phyloP scores from a whole-genome alignment of 30 jellyfish, hydroid and myxozoan genomes.

The Catostylus mosaicus region DNA sequence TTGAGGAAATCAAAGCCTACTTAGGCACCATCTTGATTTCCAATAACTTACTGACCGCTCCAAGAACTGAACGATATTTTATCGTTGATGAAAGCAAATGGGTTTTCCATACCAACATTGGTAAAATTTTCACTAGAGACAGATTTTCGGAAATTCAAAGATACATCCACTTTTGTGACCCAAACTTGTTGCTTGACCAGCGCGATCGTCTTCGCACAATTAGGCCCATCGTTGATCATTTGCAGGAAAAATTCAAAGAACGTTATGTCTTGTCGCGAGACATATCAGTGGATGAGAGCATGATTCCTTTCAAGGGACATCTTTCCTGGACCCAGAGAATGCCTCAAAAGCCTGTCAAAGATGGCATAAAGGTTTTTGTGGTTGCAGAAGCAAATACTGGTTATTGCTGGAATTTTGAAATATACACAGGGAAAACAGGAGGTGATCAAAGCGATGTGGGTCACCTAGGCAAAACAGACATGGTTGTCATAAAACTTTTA shows the following conservation, averaged over 20 bases:
- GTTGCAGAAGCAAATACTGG: constrained; percentile 28
- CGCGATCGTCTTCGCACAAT: constrained; percentile 43
- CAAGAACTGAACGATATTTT: constrained; percentile 23
- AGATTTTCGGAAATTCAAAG: constrained; percentile 60
- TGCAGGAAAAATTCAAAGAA: constrained; percentile 51
- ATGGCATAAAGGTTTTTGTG: constrained; percentile 30
- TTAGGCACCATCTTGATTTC: constrained; percentile 45
- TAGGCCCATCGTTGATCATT: constrained; percentile 74
- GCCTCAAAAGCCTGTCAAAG: constrained; percentile 78
- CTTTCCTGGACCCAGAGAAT: constrained; percentile 60
- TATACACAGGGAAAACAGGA: constrained; percentile 2
- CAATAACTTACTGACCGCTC: constrained; percentile 12
- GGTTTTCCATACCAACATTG: constrained; percentile 17
- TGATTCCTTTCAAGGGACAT: constrained; percentile 78
- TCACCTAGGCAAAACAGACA: no score
- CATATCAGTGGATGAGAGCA: constrained; percentile 67
- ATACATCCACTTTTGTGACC: constrained; percentile 43
- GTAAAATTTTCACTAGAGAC: constrained; percentile 20
- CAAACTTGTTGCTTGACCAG: constrained; percentile 21
- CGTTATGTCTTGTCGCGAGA: constrained; percentile 35
- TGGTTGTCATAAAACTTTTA: no score
- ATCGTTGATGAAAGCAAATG: background rate
- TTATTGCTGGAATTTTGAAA: constrained; percentile 29
- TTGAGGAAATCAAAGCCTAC: constrained; percentile 33
- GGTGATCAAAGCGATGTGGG: no score